phyloP scores from a whole-genome alignment of 2,888 invertebrate species.

The Galerucella nymphaeae region DNA sequence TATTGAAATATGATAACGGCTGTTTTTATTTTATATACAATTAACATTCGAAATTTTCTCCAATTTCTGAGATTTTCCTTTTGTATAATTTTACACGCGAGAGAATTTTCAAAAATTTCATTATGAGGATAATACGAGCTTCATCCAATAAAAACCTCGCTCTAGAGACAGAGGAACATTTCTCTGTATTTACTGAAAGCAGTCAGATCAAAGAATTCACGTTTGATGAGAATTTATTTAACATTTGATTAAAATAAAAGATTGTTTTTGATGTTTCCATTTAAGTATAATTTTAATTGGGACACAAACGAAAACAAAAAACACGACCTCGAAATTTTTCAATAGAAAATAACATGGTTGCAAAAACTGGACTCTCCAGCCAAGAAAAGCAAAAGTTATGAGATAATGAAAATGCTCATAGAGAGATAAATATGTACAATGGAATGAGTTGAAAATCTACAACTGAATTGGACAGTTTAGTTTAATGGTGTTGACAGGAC shows the following conservation, averaged over 20 bases:
- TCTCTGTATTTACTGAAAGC: neutral
- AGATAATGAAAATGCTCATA: no score
- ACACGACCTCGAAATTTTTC: no score
- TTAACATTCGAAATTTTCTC: conserved; percentile 15
- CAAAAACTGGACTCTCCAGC: no score
- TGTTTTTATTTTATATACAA: no score
- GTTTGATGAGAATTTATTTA: neutral
- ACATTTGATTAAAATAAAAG: neutral
- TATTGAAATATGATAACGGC: no score
- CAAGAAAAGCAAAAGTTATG: no score
- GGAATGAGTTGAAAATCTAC: no score
- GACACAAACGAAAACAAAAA: neutral
- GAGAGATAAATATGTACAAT: no score
- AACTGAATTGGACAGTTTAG: no score
- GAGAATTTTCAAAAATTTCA: conserved; percentile 39
- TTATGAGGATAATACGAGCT: conserved; percentile 27
- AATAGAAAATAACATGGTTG: no score
- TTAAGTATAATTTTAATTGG: neutral
- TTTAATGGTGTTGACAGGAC: no score
- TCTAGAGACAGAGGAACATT: conserved; percentile 3
- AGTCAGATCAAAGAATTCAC: neutral
- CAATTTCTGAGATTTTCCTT: conserved; percentile 21
- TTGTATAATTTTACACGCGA: conserved; percentile 38
- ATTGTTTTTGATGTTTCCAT: neutral
- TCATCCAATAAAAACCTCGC: conserved; percentile 21